Evolutionary conservation across 1,140 invertebrate species (phyloP).

Genomic region (Adelges cooleyi): DNA sequence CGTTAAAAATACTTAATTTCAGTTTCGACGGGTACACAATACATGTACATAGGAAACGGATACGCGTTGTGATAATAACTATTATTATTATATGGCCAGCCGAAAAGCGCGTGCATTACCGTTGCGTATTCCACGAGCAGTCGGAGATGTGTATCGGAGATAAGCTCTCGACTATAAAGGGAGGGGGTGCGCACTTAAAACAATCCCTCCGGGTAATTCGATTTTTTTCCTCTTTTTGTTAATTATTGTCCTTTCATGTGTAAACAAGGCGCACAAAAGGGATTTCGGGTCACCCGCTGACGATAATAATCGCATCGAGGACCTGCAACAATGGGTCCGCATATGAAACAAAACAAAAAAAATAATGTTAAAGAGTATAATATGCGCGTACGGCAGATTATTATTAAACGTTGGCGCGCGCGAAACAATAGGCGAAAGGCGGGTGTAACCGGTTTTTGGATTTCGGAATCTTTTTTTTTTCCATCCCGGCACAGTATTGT

Average conservation of each 20-base stretch:
- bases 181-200: constrained; percentile 19
- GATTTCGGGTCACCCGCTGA: constrained; percentile 21
- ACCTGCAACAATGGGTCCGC: constrained; percentile 18
- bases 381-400: not conserved
- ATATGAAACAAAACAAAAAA: constrained; percentile 15
- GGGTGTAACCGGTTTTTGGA: constrained; percentile 27
- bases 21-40: no score
- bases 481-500: not conserved
- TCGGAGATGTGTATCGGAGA: constrained; percentile 6
- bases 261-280: constrained; percentile 24
- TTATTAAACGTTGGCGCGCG: constrained; percentile 12
- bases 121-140: not conserved
- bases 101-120: no score
- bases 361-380: constrained; percentile 6
- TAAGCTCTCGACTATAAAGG: constrained; percentile 6
- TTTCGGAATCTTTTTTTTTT: constrained; percentile 18
- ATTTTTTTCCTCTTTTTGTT: constrained; percentile 19
- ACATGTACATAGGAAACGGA: no score
- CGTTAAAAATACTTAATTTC: no score
- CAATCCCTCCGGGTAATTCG: constrained; percentile 26
- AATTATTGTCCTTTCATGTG: constrained; percentile 29
- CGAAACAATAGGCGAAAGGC: constrained; percentile 15
- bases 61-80: no score
- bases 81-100: no score
- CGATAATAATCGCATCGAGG: constrained; percentile 18